Evolutionary conservation across 1,140 invertebrate species (phyloP).

Genomic region (Eumaeus atala): DNA sequence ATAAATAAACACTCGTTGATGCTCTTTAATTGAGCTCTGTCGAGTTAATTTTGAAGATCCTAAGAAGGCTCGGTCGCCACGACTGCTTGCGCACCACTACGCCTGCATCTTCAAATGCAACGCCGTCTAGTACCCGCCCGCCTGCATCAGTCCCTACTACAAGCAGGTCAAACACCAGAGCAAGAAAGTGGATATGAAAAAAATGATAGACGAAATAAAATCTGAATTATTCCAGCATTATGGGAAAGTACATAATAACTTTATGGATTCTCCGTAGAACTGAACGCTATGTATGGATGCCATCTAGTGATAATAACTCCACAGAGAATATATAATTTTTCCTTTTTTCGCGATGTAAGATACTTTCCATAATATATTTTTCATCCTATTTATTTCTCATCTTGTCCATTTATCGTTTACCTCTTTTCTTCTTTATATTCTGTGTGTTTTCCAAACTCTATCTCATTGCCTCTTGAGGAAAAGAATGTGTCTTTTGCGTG

Average conservation of each 20-base stretch:
- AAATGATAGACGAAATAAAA: background rate
- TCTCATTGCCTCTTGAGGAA: too few relatives aligned
- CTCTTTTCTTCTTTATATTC: too few relatives aligned
- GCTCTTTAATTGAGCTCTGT: conserved; percentile 24
- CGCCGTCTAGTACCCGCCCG: background rate
- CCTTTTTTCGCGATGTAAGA: too few relatives aligned
- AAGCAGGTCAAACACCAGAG: background rate
- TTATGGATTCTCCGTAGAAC: background rate
- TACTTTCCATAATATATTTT: too few relatives aligned
- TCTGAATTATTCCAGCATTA: background rate
- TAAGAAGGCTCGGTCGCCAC: background rate
- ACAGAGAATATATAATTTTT: too few relatives aligned
- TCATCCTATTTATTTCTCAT: too few relatives aligned
- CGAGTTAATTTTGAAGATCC: conserved; percentile 17
- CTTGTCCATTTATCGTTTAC: too few relatives aligned
- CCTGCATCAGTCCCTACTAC: background rate
- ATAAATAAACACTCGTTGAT: too few relatives aligned
- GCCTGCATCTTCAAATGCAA: background rate
- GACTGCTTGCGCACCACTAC: background rate
- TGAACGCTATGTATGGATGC: too few relatives aligned
- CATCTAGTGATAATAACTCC: too few relatives aligned
- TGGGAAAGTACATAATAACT: background rate
- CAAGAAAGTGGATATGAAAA: background rate
- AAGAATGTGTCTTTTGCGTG: conserved; percentile 41
- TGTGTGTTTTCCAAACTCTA: too few relatives aligned